Conservation (phyloP, 2,888 invertebrate species). For the Campopleginae sp. region DNA sequence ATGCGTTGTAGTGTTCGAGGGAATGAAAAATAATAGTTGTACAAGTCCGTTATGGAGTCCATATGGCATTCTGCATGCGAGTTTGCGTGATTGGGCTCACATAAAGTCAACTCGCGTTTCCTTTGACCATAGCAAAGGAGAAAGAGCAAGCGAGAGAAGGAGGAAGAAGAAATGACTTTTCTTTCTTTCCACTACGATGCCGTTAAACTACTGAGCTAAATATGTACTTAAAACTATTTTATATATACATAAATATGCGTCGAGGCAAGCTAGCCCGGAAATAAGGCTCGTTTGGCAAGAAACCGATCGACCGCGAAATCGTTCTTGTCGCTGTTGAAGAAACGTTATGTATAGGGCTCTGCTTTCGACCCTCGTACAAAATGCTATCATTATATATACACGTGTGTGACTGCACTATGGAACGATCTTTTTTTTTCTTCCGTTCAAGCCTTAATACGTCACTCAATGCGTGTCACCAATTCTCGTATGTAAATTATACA, state of each 20-base stretch:
- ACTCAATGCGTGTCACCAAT: conserved; percentile 45
- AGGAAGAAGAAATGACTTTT: background rate
- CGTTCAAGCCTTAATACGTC: conserved; percentile 39
- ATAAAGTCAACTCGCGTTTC: conserved; percentile 46
- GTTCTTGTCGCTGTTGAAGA: conserved; percentile 32
- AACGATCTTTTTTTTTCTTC: background rate
- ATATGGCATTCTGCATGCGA: conserved; percentile 64
- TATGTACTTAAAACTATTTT: conserved; percentile 34
- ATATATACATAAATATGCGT: conserved; percentile 11
- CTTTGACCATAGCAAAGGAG: conserved; percentile 18
- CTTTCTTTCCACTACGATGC: background rate
- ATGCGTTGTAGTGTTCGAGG: background rate
- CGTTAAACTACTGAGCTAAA: conserved; percentile 31
- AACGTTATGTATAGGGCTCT: conserved; percentile 33
- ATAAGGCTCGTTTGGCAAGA: conserved; percentile 64
- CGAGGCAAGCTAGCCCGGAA: conserved; percentile 49
- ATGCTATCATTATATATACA: conserved; percentile 7
- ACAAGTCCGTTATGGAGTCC: conserved; percentile 38
- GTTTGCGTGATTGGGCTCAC: conserved; percentile 56
- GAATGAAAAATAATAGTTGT: background rate
- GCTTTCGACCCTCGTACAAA: conserved; percentile 31
- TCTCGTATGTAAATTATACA: conserved; percentile 26
- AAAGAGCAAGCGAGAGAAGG: background rate
- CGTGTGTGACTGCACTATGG: background rate
- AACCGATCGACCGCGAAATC: conserved; percentile 70